Conservation (phyloP, 1,140 invertebrate species). For the Ceratosolen fusciceps region DNA sequence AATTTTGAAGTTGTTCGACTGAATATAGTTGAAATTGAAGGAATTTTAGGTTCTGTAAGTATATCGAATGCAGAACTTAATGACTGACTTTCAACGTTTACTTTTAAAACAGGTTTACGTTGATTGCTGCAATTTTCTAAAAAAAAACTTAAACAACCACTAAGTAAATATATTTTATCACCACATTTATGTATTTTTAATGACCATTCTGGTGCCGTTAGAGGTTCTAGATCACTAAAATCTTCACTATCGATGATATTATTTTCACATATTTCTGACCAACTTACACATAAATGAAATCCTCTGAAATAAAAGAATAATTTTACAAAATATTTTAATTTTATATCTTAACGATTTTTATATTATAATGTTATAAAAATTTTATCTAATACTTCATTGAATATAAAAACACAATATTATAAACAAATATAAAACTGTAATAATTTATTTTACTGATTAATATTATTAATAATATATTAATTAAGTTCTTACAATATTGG, state of each 20-base stretch:
- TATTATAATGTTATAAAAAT: neutral
- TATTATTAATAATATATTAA: conserved; percentile 3
- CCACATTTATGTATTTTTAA: conserved; percentile 74
- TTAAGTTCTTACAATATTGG: conserved; percentile 75
- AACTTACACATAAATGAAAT: conserved; percentile 86
- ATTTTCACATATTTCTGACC: conserved; percentile 89
- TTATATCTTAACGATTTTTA: neutral
- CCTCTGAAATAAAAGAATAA: conserved; percentile 73
- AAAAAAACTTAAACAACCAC: conserved; percentile 77
- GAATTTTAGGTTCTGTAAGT: conserved; percentile 74
- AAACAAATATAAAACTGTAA: neutral
- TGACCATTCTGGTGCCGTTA: conserved; percentile 86
- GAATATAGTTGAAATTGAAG: conserved; percentile 72
- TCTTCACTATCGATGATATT: conserved; percentile 89
- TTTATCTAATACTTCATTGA: neutral
- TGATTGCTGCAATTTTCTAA: conserved; percentile 69
- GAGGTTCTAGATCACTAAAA: conserved; percentile 90
- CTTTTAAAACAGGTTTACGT: conserved; percentile 67
- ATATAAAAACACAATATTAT: too few relatives aligned
- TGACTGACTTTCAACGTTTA: conserved; percentile 58
- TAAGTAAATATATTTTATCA: conserved; percentile 77
- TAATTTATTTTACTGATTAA: neutral
- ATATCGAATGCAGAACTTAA: conserved; percentile 70
- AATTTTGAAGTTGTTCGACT: conserved; percentile 67
- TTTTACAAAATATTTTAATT: conserved; percentile 48